phyloP scores from a whole-genome alignment of 2,113 vertebrate species.

The Gymnogyps californianus region DNA sequence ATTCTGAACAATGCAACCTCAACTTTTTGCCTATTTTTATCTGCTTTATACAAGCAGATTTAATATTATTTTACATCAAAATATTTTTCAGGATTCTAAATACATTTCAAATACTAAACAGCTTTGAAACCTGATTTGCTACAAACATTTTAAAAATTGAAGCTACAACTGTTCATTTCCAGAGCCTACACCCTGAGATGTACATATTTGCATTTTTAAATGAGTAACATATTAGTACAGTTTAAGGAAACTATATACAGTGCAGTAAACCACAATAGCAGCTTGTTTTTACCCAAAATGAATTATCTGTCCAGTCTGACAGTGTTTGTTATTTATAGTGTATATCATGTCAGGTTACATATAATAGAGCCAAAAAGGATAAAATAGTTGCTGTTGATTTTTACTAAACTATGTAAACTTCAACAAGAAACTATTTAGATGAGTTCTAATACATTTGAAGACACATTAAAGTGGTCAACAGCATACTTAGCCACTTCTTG shows the following conservation, averaged over 20 bases:
- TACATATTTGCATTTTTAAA: background rate
- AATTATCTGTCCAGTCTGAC: background rate
- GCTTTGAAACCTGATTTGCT: slow-evolving; percentile 8
- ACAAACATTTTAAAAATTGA: background rate
- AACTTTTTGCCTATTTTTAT: background rate
- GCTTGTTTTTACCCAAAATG: background rate
- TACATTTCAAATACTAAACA: slow-evolving; percentile 12
- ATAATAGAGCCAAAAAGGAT: background rate
- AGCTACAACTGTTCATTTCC: background rate
- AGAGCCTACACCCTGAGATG: background rate
- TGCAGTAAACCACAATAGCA: background rate
- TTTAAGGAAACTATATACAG: background rate
- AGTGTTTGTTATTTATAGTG: background rate
- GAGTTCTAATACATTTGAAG: background rate
- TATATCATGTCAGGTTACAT: background rate
- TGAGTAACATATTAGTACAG: background rate
- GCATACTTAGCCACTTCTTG: background rate
- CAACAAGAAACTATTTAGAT: background rate
- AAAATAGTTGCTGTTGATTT: background rate
- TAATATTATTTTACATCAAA: background rate
- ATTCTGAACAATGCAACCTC: background rate
- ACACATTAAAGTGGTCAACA: background rate
- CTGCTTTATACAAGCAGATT: background rate
- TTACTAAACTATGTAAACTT: background rate
- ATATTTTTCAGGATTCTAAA: background rate